These are phyloP conservation scores for Solenopsis invicta DNA, from an alignment of 1,140 invertebrate genomes.

Conservation along the genomic window DNA sequence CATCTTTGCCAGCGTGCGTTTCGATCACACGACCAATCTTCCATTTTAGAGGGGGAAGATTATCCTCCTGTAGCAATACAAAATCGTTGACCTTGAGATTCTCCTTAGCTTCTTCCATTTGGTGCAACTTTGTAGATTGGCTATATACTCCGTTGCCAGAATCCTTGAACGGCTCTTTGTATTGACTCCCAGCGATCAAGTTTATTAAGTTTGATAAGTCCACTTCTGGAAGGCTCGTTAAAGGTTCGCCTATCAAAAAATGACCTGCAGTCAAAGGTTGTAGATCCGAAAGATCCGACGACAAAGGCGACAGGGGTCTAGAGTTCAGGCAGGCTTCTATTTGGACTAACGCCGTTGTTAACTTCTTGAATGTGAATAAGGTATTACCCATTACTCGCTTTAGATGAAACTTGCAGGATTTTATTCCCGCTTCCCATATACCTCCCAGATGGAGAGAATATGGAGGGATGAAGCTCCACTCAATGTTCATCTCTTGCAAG, in stretches of 20 bases:
- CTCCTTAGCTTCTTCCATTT: neutral
- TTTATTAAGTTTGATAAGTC: neutral
- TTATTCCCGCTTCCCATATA: neutral
- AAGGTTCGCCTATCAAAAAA: neutral
- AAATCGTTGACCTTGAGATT: neutral
- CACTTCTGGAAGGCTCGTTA: neutral
- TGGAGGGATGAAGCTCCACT: slow-evolving; percentile 1
- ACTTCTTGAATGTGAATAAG: too few species aligned
- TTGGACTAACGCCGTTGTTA: too few species aligned
- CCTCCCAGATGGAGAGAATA: neutral
- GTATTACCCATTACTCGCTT: too few species aligned
- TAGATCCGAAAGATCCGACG: neutral
- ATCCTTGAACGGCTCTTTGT: neutral
- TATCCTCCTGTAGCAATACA: neutral
- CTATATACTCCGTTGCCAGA: neutral
- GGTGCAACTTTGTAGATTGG: neutral
- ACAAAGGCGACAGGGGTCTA: neutral
- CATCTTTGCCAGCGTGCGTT: neutral
- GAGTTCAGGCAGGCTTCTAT: too few species aligned
- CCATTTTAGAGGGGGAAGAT: neutral
- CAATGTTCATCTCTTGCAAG: neutral
- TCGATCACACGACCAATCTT: neutral
- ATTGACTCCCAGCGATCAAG: neutral
- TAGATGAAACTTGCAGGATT: neutral
- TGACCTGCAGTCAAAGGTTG: neutral